These are phyloP conservation scores for Nycticryphes semicollaris DNA, from an alignment of 2,113 vertebrate genomes.

Conservation along the genomic window DNA sequence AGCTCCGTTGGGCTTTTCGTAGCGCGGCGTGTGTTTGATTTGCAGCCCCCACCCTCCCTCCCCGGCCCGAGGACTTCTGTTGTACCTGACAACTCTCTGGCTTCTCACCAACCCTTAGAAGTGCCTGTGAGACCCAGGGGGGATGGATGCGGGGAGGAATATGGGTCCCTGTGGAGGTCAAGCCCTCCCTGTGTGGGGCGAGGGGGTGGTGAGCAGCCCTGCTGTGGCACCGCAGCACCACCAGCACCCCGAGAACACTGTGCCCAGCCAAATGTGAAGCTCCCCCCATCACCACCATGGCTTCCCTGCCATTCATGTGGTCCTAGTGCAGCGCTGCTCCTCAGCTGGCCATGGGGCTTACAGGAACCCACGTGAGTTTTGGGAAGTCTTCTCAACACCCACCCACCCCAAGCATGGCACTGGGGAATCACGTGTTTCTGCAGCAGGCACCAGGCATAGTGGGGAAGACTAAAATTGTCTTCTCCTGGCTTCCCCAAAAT, in stretches of 20 bases:
- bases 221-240: accelerated
- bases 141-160: not conserved
- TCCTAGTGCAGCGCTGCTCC: no score
- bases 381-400: constrained; percentile 8
- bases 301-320: accelerated
- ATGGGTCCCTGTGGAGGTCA: not conserved
- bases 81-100: constrained; percentile 26
- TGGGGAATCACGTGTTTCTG: not conserved
- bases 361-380: not conserved
- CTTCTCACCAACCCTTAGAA: constrained; percentile 22
- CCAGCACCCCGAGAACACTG: accelerated
- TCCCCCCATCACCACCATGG: accelerated
- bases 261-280: no score
- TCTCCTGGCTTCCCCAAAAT: constrained; percentile 17
- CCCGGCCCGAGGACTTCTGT: not conserved
- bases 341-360: not conserved
- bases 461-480: constrained; percentile 5
- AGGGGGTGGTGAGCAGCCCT: not conserved
- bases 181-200: accelerated
- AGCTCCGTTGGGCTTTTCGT: not conserved
- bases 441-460: not conserved
- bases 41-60: not conserved
- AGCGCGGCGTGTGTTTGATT: not conserved
- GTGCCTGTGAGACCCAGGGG: not conserved
- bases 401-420: accelerated